Base-by-base conservation (phyloP, 2,888 invertebrate genomes). In the Drosophila fungiperda region DNA sequence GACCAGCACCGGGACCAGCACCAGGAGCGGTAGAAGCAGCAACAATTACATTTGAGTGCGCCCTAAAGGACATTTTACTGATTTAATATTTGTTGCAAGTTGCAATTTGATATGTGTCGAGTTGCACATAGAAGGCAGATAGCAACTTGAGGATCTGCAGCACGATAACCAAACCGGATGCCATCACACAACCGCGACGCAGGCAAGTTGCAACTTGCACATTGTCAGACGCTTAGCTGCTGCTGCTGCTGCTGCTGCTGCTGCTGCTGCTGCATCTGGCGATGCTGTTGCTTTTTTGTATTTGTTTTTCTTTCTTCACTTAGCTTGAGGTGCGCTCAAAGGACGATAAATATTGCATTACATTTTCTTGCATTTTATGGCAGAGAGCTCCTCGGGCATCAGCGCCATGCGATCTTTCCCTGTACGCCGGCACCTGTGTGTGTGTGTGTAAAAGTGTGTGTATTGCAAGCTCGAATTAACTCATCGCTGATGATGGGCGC, bases 281-380 rank as follows among this genome's bases (percentile, higher is more conserved):
- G 15, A 45, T 58, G 48, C 42, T 33, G n/a, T 17, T 45, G 23
- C 9, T 57, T 45, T 45, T 42, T 23, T 40, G 42, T 50, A 50
- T 33, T 54, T 70, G 61, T 17, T n/a, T 35, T 48, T 54, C 82
- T 86, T 77, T 79, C 81, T 83, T 89, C 86, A 87, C 87, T 87
- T 87, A 76, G 81, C 87, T 82, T 50, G 81, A 74, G 82, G 83
- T 79, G 75, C 73, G 89, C 86, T 87, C 87, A 86, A 89, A 89
- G 87, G 83, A 87, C 79, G 79, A 83, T 84, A 87, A 89, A 87
- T 87, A 87, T 87, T 89, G 81, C 85, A 87, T 87, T 89, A 89
- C 85, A 80, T 85, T 81, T 87, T 81, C 86, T 74, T 89, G 89
- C 86, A 89, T 81, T 87, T 89, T 87, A 89, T 89, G 87, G 75